Conservation (phyloP, 2,113 vertebrate species). For the Urocolius indicus region DNA sequence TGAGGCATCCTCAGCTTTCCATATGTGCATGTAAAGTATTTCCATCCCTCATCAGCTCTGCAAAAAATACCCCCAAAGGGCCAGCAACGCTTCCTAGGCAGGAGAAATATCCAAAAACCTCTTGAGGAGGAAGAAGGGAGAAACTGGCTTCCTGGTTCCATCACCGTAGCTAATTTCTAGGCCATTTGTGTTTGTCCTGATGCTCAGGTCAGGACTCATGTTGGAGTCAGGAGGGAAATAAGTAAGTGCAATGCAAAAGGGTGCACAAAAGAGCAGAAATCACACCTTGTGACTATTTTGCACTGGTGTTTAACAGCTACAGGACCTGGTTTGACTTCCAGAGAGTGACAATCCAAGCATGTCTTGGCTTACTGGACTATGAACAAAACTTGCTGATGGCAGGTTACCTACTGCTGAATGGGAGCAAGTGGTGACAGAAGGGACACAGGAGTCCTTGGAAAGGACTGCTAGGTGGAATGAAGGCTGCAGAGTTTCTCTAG, state of each 20-base stretch:
- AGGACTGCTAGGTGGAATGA: neutral
- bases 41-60: neutral
- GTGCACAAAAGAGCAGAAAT: neutral
- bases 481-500: neutral
- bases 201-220: neutral
- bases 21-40: neutral
- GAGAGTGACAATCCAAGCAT: neutral
- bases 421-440: neutral
- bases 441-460: neutral
- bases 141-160: neutral
- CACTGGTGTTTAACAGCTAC: neutral
- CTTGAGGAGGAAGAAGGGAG: neutral
- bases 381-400: neutral
- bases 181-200: neutral
- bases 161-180: neutral
- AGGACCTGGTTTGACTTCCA: neutral
- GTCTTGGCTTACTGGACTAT: neutral
- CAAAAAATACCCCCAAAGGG: neutral
- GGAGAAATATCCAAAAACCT: neutral
- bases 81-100: neutral
- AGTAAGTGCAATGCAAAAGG: neutral
- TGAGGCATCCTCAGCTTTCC: neutral
- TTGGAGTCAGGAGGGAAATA: neutral
- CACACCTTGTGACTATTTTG: neutral
- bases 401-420: neutral